Conservation (phyloP, 2,797 vertebrate genomes). For the Diplodus puntazzo region DNA sequence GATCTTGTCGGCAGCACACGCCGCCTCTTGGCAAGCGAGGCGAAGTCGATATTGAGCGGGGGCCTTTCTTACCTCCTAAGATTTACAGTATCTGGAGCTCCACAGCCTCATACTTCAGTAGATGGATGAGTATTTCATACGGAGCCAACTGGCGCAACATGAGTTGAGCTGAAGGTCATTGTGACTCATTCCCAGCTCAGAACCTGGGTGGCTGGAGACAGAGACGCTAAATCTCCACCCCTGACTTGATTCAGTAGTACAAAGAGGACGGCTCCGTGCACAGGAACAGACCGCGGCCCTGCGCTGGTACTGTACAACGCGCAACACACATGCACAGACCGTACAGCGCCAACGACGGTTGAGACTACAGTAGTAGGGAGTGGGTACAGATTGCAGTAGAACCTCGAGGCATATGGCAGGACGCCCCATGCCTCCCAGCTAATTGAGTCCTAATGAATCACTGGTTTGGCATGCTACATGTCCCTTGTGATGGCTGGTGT, state of each 20-base stretch:
- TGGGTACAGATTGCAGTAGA: constrained; percentile 73
- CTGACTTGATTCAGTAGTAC: constrained; percentile 56
- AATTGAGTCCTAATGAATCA: constrained; percentile 86
- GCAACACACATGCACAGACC: constrained; percentile 46
- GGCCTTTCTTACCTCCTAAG: constrained; percentile 70
- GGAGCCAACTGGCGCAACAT: constrained; percentile 79
- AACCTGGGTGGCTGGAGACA: constrained; percentile 62
- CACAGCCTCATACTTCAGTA: constrained; percentile 73
- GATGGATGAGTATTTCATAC: constrained; percentile 80
- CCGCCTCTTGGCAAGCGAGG: constrained; percentile 75
- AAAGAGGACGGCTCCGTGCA: constrained; percentile 38
- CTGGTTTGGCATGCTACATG: constrained; percentile 77
- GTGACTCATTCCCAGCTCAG: constrained; percentile 76
- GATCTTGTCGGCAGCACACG: constrained; percentile 76
- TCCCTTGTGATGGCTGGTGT: constrained; percentile 77
- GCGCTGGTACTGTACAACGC: constrained; percentile 32
- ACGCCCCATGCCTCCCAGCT: constrained; percentile 77
- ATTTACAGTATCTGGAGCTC: constrained; percentile 80
- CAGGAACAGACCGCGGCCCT: constrained; percentile 43
- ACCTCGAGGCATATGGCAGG: constrained; percentile 80
- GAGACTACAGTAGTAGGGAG: constrained; percentile 63
- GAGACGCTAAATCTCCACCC: constrained; percentile 58
- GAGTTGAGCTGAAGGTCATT: constrained; percentile 83
- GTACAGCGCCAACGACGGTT: constrained; percentile 54
- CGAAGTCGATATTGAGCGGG: constrained; percentile 71